Percentiles rank a stretch among this genome's conserved stretches.
These are phyloP conservation scores for Heterocephalus glaber DNA, from an alignment of 2,113 vertebrate species.

Conservation along the genomic window DNA sequence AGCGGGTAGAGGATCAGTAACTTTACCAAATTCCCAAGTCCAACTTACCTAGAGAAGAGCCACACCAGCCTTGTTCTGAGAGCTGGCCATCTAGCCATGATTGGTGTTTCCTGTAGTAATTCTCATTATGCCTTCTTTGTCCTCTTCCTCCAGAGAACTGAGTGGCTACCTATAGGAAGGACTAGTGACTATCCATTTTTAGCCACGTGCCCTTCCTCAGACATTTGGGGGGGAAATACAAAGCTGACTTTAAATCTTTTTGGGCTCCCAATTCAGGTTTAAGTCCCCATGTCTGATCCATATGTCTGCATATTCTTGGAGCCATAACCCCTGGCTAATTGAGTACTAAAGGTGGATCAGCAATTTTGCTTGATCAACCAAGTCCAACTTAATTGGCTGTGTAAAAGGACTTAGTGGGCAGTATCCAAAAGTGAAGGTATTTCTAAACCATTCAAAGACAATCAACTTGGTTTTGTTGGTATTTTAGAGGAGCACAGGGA, in stretches of 20 bases:
- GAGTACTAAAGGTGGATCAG: slow-evolving; percentile 68
- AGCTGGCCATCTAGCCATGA: neutral
- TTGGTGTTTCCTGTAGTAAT: neutral
- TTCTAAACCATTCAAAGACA: slow-evolving; percentile 67
- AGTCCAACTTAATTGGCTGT: slow-evolving; percentile 60
- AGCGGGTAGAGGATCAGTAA: neutral
- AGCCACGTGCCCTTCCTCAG: slow-evolving; percentile 53
- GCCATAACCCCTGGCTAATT: slow-evolving; percentile 75
- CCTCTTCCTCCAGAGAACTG: neutral
- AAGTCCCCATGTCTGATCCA: slow-evolving; percentile 76
- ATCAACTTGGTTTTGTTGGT: slow-evolving; percentile 5
- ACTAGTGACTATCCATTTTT: neutral
- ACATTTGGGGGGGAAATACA: slow-evolving; percentile 66
- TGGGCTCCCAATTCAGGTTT: slow-evolving; percentile 64
- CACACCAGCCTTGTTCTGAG: neutral
- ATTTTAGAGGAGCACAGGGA: neutral
- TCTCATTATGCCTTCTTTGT: neutral
- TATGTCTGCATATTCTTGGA: slow-evolving; percentile 77
- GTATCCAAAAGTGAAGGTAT: slow-evolving; percentile 75
- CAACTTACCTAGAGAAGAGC: slow-evolving; percentile 10
- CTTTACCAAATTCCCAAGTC: slow-evolving; percentile 20
- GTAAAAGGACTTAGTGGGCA: slow-evolving; percentile 63
- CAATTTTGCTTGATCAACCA: slow-evolving; percentile 74
- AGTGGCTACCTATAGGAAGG: neutral
- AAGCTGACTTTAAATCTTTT: slow-evolving; percentile 67